Conservation (phyloP, 1,140 invertebrate species). For the Leucophenga varia region DNA sequence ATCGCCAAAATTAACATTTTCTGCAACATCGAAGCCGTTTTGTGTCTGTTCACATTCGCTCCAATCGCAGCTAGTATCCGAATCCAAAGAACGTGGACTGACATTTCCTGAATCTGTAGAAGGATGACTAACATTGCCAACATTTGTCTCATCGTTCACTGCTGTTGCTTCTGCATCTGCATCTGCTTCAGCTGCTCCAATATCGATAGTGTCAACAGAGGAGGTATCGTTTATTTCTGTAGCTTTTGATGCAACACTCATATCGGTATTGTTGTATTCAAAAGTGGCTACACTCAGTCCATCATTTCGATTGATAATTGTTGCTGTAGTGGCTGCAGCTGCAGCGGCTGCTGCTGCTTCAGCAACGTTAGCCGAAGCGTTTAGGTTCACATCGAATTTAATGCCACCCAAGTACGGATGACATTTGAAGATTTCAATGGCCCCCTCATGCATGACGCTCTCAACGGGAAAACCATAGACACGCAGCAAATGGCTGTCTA, state of each 20-base stretch:
- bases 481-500: conserved; percentile 66
- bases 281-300: conserved; percentile 18
- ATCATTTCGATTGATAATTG: conserved; percentile 34
- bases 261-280: background rate
- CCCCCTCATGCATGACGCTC: conserved; percentile 61
- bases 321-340: conserved; percentile 22
- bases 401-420: conserved; percentile 34
- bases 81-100: conserved; percentile 59
- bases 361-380: conserved; percentile 58
- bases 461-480: conserved; percentile 74
- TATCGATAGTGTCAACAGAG: too few relatives aligned
- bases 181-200: too few relatives aligned
- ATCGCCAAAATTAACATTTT: conserved; percentile 2
- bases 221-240: too few relatives aligned
- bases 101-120: conserved; percentile 52
- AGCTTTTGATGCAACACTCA: conserved; percentile 22
- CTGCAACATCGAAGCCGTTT: conserved; percentile 30
- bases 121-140: conserved; percentile 1
- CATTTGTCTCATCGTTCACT: too few relatives aligned
- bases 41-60: conserved; percentile 24
- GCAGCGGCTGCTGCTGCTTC: conserved; percentile 44
- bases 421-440: conserved; percentile 65
- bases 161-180: too few relatives aligned
- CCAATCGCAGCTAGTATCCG: conserved; percentile 52
- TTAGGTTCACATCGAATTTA: conserved; percentile 64